Conservation (phyloP, 2,113 vertebrate genomes). For the Thermophis baileyi region DNA sequence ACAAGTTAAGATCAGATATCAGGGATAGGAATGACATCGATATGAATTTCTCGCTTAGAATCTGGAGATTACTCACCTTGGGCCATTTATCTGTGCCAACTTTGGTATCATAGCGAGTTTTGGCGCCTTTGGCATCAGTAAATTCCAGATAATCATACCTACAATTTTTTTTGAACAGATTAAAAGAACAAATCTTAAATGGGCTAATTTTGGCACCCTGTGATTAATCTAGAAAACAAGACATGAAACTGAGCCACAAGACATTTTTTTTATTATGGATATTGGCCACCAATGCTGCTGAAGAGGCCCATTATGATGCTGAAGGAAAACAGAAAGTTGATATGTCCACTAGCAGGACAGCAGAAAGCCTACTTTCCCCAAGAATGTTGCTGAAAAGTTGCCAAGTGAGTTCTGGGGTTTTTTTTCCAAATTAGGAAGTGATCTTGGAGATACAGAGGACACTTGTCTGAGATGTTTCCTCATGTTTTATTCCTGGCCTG, state of each 20-base stretch:
- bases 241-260: not conserved
- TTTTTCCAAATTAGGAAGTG: not conserved
- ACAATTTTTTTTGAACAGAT: constrained; percentile 22
- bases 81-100: constrained; percentile 97
- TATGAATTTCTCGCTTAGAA: not conserved
- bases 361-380: not conserved
- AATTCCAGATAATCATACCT: constrained; percentile 98
- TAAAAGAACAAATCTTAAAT: not conserved
- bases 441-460: not conserved
- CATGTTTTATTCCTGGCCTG: not conserved
- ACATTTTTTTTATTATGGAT: not conserved
- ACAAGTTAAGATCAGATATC: constrained; percentile 12
- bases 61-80: constrained; percentile 75
- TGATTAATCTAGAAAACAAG: not conserved
- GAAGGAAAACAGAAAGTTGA: too few species aligned
- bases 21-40: not conserved
- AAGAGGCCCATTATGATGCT: not conserved
- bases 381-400: not conserved
- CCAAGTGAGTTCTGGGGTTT: not conserved
- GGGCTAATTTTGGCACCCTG: not conserved
- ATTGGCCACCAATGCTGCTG: not conserved
- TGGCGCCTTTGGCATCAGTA: constrained; percentile 91
- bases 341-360: not conserved
- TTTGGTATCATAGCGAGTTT: constrained; percentile 94
- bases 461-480: not conserved